Evolutionary conservation across 2,888 invertebrate species (phyloP), one percentile per base, ranked within the genome.

Genomic region (Podotricha telesiphe): DNA sequence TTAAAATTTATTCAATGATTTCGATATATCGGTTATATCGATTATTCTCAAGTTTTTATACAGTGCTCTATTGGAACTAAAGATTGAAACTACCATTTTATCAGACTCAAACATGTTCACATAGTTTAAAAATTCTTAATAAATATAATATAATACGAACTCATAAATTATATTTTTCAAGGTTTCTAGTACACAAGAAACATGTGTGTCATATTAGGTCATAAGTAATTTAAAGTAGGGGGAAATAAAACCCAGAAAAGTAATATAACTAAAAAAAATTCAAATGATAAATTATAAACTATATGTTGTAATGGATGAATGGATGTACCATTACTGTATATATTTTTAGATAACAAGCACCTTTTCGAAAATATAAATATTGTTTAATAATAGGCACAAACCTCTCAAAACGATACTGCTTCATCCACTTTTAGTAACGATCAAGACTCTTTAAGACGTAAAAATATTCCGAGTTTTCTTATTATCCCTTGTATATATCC

Each of bases 401-500:
- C 6, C 8, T 48, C 47, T 28, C 15, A 55, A 55, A 37, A n/a
- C 62, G 10, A 10, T 37, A 37, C 22, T 15, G 22, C 28, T 37
- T 62, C n/a, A 47, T 48, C 45, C 61, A 47, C 28, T 48, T 48
- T 48, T 28, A 62, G 17, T 48, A 45, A 17, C 34, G 34, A 47
- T 10, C 34, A 62, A 42, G 37, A 34, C 28, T 62, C 48, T 34
- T 62, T 37, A 48, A 62, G 20, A 50, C 37, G 62, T 34, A 50
- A 50, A 62, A 28, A 48, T 50, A 62, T 62, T 62, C 34, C 13
- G 20, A 17, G 8, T 62, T 59, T 19, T 48, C 47, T 47, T 34
- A 62, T 62, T 62, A 48, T 58, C 37, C 34, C 8, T 34, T 28
- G 45, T 34, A 48, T 62, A 28, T 51, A n/a, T n/a, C n/a, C n/a